These are phyloP conservation scores for Diploscapter pachys DNA, from an alignment of 1,140 invertebrate genomes.

Conservation along the genomic window DNA sequence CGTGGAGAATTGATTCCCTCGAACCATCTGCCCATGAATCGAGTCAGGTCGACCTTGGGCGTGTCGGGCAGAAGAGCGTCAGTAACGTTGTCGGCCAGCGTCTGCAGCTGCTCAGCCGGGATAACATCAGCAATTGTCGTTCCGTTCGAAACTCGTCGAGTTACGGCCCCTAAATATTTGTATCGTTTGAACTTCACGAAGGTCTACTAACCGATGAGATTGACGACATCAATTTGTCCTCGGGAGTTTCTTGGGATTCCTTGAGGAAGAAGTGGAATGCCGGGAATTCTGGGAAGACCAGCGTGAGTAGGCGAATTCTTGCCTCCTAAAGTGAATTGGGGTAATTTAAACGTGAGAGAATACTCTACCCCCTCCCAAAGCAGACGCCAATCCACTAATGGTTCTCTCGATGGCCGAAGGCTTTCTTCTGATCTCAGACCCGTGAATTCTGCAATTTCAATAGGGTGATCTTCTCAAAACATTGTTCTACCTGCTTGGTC, in stretches of 20 bases:
- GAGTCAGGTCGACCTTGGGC: constrained; percentile 56
- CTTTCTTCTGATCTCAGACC: constrained; percentile 49
- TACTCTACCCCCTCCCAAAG: constrained; percentile 43
- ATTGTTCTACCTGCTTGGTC: too few relatives aligned
- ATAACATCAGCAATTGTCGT: constrained; percentile 57
- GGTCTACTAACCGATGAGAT: constrained; percentile 45
- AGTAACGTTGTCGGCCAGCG: constrained; percentile 56
- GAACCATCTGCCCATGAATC: constrained; percentile 59
- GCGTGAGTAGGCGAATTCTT: constrained; percentile 55
- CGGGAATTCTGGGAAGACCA: constrained; percentile 52
- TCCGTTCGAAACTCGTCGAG: constrained; percentile 57
- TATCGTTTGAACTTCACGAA: background rate
- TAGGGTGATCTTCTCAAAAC: too few relatives aligned
- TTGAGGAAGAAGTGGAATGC: constrained; percentile 56
- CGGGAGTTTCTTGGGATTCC: constrained; percentile 58
- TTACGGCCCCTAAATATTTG: constrained; percentile 44
- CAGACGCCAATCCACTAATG: constrained; percentile 53
- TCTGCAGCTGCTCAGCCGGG: constrained; percentile 59
- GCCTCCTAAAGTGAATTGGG: constrained; percentile 25
- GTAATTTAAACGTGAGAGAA: background rate
- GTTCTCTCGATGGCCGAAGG: constrained; percentile 54
- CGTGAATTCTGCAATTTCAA: background rate
- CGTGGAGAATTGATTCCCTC: constrained; percentile 57
- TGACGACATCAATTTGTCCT: constrained; percentile 58
- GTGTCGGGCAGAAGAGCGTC: constrained; percentile 54